Evolutionary conservation across 2,888 invertebrate species (phyloP).

Genomic region (Adelognathus sp.): DNA sequence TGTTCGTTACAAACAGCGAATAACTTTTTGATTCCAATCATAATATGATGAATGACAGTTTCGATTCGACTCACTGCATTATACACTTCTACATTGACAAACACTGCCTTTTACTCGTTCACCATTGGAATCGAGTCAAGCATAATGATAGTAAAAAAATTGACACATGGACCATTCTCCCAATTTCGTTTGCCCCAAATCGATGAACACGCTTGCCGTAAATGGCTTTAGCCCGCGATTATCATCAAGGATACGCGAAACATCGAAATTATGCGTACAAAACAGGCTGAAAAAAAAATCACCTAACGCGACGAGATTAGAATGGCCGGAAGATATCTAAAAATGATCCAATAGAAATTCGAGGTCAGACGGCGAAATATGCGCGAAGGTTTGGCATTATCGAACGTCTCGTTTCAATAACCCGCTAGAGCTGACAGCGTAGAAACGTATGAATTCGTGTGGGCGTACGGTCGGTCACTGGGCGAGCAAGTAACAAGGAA

Average conservation of each 20-base stretch:
- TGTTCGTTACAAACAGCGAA: no score
- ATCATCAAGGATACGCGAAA: background rate
- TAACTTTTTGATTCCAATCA: no score
- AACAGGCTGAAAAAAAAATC: background rate
- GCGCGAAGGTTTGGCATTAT: slow-evolving; percentile 5
- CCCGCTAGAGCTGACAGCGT: slow-evolving; percentile 9
- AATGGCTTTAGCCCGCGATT: background rate
- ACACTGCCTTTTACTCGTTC: no score
- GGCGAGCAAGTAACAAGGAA: background rate
- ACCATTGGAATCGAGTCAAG: no score
- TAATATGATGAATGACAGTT: no score
- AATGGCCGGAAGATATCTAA: background rate
- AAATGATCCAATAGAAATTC: slow-evolving; percentile 9
- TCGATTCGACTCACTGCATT: no score
- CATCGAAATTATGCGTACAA: background rate
- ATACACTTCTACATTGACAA: no score
- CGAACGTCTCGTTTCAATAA: slow-evolving; percentile 20
- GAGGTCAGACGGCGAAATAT: background rate
- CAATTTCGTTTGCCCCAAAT: background rate
- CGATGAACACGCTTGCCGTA: background rate
- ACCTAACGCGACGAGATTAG: background rate
- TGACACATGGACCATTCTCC: background rate
- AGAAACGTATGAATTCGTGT: slow-evolving; percentile 39
- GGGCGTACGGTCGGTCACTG: slow-evolving; percentile 2
- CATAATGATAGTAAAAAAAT: no score